A percentile compares a stretch with the other conserved stretches of the same genome.
These are phyloP conservation scores for Sardina pilchardus DNA, from an alignment of 2,113 vertebrate genomes.

Conservation along the genomic window DNA sequence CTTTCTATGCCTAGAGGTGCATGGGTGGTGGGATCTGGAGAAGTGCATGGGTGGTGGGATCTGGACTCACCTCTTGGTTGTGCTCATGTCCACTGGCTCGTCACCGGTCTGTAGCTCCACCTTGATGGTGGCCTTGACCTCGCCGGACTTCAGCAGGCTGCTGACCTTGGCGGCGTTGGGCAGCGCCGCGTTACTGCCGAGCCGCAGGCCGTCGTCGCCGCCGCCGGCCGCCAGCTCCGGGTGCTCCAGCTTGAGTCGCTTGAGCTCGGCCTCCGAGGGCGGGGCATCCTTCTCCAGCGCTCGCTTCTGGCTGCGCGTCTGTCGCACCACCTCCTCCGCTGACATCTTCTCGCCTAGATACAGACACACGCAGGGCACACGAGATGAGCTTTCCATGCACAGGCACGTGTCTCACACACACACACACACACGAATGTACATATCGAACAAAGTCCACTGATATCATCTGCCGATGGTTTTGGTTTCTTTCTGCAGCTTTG, in stretches of 20 bases:
- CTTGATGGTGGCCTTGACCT: slow-evolving; percentile 82
- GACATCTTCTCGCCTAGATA: slow-evolving; percentile 80
- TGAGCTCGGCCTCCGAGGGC: slow-evolving; percentile 77
- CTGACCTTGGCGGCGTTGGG: slow-evolving; percentile 62
- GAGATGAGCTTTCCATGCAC: background rate
- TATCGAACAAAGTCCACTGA: background rate
- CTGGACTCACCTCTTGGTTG: slow-evolving; percentile 84
- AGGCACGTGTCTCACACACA: background rate
- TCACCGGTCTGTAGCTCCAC: slow-evolving; percentile 84
- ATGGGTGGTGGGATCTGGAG: too few relatives aligned
- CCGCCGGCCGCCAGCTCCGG: slow-evolving; percentile 59
- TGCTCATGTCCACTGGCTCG: slow-evolving; percentile 95
- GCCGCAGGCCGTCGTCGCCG: slow-evolving; percentile 58
- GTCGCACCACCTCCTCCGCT: slow-evolving; percentile 88
- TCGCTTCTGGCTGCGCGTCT: slow-evolving; percentile 93
- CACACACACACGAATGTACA: background rate
- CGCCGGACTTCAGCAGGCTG: slow-evolving; percentile 75
- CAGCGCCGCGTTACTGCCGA: slow-evolving; percentile 68
- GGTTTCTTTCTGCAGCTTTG: background rate
- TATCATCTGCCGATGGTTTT: background rate
- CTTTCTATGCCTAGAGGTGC: background rate
- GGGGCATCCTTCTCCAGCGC: slow-evolving; percentile 82
- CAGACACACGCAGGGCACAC: background rate
- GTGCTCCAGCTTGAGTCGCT: slow-evolving; percentile 86
- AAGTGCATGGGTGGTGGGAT: too few relatives aligned